These are phyloP conservation scores for Chaetops frenatus DNA, from an alignment of 2,113 vertebrate genomes.

Conservation along the genomic window DNA sequence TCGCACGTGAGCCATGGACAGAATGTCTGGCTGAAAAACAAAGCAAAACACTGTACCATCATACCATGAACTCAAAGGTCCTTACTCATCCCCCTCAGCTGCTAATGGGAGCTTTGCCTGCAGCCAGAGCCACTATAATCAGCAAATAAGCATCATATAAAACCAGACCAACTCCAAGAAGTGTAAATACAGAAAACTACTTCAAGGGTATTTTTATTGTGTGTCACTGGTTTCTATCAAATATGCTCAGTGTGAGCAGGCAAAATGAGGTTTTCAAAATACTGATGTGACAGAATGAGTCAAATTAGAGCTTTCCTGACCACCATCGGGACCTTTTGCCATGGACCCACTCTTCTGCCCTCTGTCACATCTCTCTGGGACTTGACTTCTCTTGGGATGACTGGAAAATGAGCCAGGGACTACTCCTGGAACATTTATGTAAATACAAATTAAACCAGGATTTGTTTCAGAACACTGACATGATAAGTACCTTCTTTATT, in stretches of 20 bases:
- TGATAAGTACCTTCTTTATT: neutral
- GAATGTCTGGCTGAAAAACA: constrained; percentile 77
- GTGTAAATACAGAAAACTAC: neutral
- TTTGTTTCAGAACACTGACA: neutral
- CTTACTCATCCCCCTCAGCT: neutral
- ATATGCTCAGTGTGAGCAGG: neutral
- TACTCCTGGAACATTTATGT: neutral
- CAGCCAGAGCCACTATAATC: neutral
- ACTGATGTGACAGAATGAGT: neutral
- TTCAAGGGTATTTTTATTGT: neutral
- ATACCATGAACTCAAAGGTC: neutral
- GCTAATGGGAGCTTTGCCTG: neutral
- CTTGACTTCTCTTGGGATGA: neutral
- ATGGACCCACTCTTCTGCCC: neutral
- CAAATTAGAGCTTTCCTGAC: neutral
- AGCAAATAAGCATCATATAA: neutral
- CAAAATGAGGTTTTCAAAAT: neutral
- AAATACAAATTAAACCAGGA: neutral
- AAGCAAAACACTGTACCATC: neutral
- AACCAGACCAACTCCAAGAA: neutral
- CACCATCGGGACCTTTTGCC: neutral
- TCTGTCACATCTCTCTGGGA: neutral
- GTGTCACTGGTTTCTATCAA: neutral
- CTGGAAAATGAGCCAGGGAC: neutral
- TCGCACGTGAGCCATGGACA: constrained; percentile 82